Evolutionary conservation across 1,140 invertebrate genomes (phyloP).

Genomic region (Drosophila guanche): DNA sequence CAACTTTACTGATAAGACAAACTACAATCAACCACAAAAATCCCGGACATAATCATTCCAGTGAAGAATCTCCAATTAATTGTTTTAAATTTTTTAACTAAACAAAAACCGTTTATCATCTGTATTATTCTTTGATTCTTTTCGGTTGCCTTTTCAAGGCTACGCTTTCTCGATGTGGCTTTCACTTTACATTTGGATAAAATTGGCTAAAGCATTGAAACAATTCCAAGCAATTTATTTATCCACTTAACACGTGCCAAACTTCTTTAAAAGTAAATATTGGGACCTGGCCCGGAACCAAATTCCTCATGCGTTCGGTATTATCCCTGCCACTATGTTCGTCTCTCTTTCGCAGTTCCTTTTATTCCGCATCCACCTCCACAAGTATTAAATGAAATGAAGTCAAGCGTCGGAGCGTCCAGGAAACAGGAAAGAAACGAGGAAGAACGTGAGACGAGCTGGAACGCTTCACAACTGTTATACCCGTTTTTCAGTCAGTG

Average conservation of each 20-base stretch:
- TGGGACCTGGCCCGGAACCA: too few relatives aligned
- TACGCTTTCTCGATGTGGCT: not conserved
- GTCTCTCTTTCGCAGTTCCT: not conserved
- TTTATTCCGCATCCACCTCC: slow-evolving; percentile 23
- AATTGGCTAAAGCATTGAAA: slow-evolving; percentile 63
- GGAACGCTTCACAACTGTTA: too few relatives aligned
- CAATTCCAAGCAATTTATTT: slow-evolving; percentile 76
- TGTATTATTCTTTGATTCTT: not conserved
- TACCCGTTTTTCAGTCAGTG: too few relatives aligned
- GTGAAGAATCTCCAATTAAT: too few relatives aligned
- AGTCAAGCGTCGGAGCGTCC: slow-evolving; percentile 46
- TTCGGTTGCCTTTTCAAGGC: too few relatives aligned
- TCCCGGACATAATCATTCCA: too few relatives aligned
- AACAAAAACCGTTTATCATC: too few relatives aligned
- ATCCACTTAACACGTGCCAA: slow-evolving; percentile 72
- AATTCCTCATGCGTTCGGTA: slow-evolving; percentile 18
- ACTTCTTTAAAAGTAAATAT: slow-evolving; percentile 77
- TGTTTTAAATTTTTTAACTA: too few relatives aligned
- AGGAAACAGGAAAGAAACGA: slow-evolving; percentile 7
- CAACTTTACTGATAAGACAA: too few relatives aligned
- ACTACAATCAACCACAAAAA: too few relatives aligned
- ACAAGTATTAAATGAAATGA: slow-evolving; percentile 76
- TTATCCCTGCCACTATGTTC: slow-evolving; percentile 1
- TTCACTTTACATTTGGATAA: slow-evolving; percentile 12
- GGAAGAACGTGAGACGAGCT: too few relatives aligned